Conservation (phyloP, 2,113 vertebrate genomes). For the Dolichotis patagonum region DNA sequence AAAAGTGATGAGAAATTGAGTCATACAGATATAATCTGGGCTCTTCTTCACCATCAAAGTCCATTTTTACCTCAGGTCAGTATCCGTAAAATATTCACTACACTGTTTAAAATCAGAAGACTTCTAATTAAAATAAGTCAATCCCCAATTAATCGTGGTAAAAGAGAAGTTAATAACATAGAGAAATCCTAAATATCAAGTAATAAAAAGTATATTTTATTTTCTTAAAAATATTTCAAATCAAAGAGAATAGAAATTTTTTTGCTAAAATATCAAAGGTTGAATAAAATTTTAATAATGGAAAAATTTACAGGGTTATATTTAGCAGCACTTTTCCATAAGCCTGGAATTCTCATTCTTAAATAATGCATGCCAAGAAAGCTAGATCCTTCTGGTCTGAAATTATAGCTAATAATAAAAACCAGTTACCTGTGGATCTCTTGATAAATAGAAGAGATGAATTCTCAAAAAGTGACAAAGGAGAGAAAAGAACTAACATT, state of each 20-base stretch:
- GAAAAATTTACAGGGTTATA: slow-evolving; percentile 23
- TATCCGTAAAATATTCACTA: not conserved
- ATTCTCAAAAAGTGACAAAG: not conserved
- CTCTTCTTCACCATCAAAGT: not conserved
- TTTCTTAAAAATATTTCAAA: not conserved
- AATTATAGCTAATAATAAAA: slow-evolving; percentile 53
- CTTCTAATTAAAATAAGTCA: slow-evolving; percentile 40
- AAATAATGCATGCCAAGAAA: slow-evolving; percentile 2
- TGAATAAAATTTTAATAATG: slow-evolving; percentile 20
- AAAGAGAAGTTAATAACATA: slow-evolving; percentile 2
- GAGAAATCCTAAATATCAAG: slow-evolving; percentile 44
- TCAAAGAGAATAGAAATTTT: slow-evolving; percentile 11
- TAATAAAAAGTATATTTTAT: not conserved
- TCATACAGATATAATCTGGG: not conserved
- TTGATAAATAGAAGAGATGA: not conserved
- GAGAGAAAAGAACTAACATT: not conserved
- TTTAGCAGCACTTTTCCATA: slow-evolving; percentile 39
- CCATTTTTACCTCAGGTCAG: slow-evolving; percentile 20
- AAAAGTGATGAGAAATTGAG: not conserved
- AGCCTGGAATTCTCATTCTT: not conserved
- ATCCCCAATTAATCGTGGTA: slow-evolving; percentile 32
- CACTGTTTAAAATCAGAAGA: slow-evolving; percentile 43
- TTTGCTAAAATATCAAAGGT: slow-evolving; percentile 22
- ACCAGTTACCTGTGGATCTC: not conserved
- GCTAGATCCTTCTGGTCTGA: slow-evolving; percentile 7